phyloP scores from a whole-genome alignment of 2,113 vertebrate genomes.

The Aramus guarauna region DNA sequence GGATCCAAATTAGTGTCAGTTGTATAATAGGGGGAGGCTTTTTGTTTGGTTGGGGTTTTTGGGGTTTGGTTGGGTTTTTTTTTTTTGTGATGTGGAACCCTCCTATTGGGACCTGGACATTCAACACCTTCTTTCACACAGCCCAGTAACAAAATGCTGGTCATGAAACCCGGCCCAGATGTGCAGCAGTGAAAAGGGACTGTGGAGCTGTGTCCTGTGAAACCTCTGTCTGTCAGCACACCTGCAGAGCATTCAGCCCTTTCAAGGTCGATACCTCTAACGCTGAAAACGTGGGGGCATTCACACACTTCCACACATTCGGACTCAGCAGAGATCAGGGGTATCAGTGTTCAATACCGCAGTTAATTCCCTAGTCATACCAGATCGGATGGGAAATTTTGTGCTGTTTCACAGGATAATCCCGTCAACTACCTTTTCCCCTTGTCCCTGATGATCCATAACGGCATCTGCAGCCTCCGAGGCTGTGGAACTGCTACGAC shows the following conservation, averaged over 20 bases:
- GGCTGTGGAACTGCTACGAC: rapidly evolving
- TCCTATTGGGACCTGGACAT: not conserved
- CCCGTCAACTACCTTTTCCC: not conserved
- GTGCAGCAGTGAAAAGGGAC: not conserved
- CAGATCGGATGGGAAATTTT: rapidly evolving
- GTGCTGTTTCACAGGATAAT: not conserved
- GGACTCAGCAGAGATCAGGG: rapidly evolving
- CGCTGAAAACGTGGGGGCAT: not conserved
- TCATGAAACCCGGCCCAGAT: not conserved
- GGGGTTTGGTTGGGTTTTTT: no score
- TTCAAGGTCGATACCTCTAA: rapidly evolving
- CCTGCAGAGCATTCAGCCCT: not conserved
- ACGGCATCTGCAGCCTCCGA: not conserved
- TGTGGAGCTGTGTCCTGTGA: not conserved
- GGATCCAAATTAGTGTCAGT: not conserved
- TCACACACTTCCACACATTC: not conserved
- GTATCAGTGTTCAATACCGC: rapidly evolving
- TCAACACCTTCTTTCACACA: not conserved
- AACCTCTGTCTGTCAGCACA: not conserved
- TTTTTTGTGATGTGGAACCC: not conserved
- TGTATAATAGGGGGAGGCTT: not conserved
- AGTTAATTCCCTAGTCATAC: not conserved
- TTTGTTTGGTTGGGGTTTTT: no score
- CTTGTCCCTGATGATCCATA: rapidly evolving
- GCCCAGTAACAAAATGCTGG: not conserved